A percentile compares a stretch with the other conserved stretches of the same genome.
Evolutionary conservation across 2,113 vertebrate genomes (phyloP).

Genomic region (Formicarius rufipectus): DNA sequence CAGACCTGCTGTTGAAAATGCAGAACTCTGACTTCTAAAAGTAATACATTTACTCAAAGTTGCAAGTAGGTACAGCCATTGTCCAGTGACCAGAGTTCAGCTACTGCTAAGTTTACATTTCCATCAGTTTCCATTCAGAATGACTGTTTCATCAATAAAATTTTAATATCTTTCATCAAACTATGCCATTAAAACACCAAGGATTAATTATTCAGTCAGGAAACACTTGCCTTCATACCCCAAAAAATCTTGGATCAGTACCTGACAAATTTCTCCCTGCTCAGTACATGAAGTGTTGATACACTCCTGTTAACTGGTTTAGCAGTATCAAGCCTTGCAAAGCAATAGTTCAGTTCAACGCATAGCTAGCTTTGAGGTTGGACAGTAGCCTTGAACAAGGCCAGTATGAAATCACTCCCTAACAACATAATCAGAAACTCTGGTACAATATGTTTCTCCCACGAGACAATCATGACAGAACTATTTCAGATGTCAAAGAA

Average conservation of each 20-base stretch:
- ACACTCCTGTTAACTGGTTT: neutral
- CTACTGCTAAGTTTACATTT: neutral
- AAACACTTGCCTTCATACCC: neutral
- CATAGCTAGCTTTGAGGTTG: conserved; percentile 56
- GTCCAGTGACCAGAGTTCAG: neutral
- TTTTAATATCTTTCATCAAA: neutral
- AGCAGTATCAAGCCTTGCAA: neutral
- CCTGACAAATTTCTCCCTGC: neutral
- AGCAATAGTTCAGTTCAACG: neutral
- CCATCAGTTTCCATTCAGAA: neutral
- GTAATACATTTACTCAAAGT: neutral
- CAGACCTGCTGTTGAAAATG: neutral
- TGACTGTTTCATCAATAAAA: neutral
- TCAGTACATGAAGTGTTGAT: neutral
- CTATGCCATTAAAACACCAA: neutral
- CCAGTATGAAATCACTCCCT: conserved; percentile 74
- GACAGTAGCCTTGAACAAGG: conserved; percentile 83
- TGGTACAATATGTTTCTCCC: conserved; percentile 85
- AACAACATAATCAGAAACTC: conserved; percentile 79
- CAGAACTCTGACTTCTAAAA: neutral
- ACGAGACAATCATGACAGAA: conserved; percentile 72
- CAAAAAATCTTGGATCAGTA: neutral
- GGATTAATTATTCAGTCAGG: neutral
- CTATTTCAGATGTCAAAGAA: conserved; percentile 68
- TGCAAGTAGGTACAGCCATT: neutral